Evolutionary conservation across 2,113 vertebrate genomes (phyloP).

Genomic region (Callipepla squamata): DNA sequence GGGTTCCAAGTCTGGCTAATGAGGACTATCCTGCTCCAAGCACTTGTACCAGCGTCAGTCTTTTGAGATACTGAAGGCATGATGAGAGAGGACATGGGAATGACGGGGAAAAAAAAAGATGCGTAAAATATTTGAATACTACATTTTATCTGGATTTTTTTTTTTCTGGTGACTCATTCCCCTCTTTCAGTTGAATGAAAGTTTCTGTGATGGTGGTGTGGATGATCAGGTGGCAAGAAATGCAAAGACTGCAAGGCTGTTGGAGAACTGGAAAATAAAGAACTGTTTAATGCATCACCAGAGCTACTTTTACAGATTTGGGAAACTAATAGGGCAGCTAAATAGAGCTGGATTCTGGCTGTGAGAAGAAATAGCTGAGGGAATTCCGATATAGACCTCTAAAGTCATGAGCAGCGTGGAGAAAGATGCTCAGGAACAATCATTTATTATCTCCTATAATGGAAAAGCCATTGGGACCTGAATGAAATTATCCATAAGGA

Average conservation of each 20-base stretch:
- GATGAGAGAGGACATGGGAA: background rate
- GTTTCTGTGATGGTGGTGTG: background rate
- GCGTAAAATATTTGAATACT: background rate
- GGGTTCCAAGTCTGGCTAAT: background rate
- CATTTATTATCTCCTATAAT: background rate
- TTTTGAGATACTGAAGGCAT: background rate
- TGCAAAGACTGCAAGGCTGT: background rate
- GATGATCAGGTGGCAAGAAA: background rate
- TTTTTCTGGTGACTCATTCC: accelerated
- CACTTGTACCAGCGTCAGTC: background rate
- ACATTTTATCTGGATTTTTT: background rate
- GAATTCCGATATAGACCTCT: background rate
- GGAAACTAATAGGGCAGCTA: background rate
- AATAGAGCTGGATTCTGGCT: background rate
- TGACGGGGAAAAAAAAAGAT: accelerated
- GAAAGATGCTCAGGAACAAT: background rate
- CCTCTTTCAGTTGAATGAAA: background rate
- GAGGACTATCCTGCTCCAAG: background rate
- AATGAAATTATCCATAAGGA: background rate
- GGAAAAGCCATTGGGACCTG: background rate
- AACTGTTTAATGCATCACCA: background rate
- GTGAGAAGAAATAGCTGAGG: background rate
- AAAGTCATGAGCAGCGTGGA: background rate
- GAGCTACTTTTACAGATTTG: background rate
- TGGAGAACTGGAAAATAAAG: background rate